A percentile compares a stretch with the other conserved stretches of the same genome.
Evolutionary conservation across 2,797 vertebrate genomes (phyloP).

Genomic region (Tadarida brasiliensis): DNA sequence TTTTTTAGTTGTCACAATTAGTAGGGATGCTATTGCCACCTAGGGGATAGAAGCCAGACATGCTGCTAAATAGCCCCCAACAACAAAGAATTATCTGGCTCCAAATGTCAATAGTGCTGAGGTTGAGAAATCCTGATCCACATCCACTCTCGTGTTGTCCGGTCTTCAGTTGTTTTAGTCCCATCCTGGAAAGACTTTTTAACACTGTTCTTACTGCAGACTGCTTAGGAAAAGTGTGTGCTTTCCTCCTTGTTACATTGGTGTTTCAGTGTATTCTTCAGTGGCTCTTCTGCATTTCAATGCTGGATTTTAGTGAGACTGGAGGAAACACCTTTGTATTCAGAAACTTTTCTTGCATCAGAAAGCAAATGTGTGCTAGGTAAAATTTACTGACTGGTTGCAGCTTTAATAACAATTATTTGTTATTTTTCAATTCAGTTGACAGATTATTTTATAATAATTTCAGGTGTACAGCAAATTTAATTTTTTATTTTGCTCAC

Average conservation of each 20-base stretch:
- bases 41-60: neutral
- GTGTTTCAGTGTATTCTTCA: neutral
- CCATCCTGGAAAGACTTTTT: neutral
- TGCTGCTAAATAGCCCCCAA: neutral
- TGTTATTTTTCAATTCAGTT: neutral
- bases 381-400: conserved; percentile 3
- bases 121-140: neutral
- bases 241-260: neutral
- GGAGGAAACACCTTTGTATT: neutral
- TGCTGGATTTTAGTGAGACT: neutral
- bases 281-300: neutral
- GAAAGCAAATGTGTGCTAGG: neutral
- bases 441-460: neutral
- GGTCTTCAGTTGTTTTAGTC: neutral
- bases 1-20: neutral
- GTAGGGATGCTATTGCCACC: neutral
- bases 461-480: neutral
- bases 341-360: neutral
- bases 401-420: conserved; percentile 13
- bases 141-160: neutral
- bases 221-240: neutral
- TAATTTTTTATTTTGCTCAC: neutral
- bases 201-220: neutral
- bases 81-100: neutral
- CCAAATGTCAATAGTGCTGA: neutral